phyloP scores from a whole-genome alignment of 2,797 vertebrate genomes.

The Pipistrellus pygmaeus region DNA sequence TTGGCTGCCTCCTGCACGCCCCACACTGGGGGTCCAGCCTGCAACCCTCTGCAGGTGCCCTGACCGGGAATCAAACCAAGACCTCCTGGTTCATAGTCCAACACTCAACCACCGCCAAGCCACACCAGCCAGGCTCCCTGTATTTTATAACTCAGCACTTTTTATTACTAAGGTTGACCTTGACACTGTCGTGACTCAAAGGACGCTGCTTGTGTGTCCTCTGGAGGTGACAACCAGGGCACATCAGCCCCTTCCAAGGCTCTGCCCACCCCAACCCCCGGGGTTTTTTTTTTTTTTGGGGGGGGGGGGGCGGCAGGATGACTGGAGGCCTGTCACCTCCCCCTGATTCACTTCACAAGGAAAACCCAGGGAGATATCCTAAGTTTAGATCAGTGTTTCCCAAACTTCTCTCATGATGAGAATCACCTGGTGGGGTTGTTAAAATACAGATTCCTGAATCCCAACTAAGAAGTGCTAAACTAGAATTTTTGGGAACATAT shows the following conservation, averaged over 20 bases:
- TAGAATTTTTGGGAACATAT: too few relatives aligned
- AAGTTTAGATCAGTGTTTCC: neutral
- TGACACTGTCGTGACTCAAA: neutral
- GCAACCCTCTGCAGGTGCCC: too few relatives aligned
- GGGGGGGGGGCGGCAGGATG: neutral
- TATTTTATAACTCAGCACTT: neutral
- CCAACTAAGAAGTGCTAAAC: too few relatives aligned
- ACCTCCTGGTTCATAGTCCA: too few relatives aligned
- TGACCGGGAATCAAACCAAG: too few relatives aligned
- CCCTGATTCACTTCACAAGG: neutral
- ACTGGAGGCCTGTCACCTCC: neutral
- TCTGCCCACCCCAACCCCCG: neutral
- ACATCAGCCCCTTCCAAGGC: neutral
- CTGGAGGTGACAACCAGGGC: neutral
- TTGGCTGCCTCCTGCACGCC: too few relatives aligned
- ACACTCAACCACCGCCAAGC: too few relatives aligned
- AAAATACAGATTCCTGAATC: too few relatives aligned
- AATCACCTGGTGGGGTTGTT: too few relatives aligned
- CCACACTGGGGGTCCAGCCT: too few relatives aligned
- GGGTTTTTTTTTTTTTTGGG: neutral
- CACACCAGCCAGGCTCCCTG: neutral
- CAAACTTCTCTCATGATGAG: too few relatives aligned
- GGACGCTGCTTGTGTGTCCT: neutral
- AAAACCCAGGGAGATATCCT: neutral
- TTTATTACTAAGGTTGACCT: constrained; percentile 17